Conservation (phyloP, 2,797 vertebrate genomes). For the Chrysocyon brachyurus region DNA sequence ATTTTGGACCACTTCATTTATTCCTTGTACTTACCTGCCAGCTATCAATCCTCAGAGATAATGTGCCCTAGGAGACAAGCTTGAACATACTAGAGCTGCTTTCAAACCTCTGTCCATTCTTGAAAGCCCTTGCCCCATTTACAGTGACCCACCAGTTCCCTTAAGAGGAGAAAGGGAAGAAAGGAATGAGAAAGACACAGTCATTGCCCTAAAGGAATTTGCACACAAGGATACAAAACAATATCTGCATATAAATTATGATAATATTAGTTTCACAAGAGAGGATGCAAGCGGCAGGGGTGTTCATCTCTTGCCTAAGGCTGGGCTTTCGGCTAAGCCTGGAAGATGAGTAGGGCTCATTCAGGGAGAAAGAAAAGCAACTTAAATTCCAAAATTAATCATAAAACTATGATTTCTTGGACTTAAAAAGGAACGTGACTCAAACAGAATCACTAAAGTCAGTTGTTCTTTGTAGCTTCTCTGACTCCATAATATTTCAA, state of each 20-base stretch:
- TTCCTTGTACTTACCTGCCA: background rate
- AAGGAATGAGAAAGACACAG: background rate
- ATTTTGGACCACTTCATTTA: background rate
- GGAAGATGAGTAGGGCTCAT: background rate
- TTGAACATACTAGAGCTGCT: background rate
- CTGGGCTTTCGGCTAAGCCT: conserved; percentile 46
- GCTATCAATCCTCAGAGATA: background rate
- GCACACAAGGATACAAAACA: background rate
- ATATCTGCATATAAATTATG: background rate
- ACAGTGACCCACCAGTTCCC: background rate
- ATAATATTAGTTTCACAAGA: background rate
- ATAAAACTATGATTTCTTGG: conserved; percentile 45
- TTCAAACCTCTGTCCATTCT: background rate
- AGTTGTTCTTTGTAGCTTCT: background rate
- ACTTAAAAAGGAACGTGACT: background rate
- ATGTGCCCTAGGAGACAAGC: background rate
- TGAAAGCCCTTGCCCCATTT: background rate
- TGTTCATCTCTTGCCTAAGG: background rate
- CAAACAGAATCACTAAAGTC: background rate
- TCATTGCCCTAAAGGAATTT: background rate
- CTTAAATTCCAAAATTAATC: conserved; percentile 47
- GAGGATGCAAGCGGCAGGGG: background rate
- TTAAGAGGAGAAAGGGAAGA: background rate
- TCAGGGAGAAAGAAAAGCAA: conserved; percentile 32
- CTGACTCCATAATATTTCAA: background rate